Evolutionary conservation across 2,797 vertebrate genomes (phyloP).

Genomic region (Hylomyscus alleni): DNA sequence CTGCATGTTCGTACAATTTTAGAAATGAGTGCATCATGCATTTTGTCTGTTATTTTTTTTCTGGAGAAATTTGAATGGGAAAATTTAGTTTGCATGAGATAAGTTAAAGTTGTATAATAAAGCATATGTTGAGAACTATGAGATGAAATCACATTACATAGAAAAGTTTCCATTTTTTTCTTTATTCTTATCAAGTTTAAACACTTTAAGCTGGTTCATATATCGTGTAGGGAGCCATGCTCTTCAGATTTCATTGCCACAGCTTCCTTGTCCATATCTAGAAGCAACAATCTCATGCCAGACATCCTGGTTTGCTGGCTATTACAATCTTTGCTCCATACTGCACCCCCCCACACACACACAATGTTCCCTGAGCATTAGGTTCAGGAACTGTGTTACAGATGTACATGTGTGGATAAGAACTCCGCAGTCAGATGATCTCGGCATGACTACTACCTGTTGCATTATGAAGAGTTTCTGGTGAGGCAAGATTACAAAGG

Average conservation of each 20-base stretch:
- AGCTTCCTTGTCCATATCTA: not conserved
- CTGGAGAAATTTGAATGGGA: not conserved
- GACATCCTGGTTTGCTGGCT: too few relatives aligned
- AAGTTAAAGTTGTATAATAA: not conserved
- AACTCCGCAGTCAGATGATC: not conserved
- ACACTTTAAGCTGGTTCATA: not conserved
- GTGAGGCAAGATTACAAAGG: not conserved
- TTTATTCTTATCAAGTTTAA: not conserved
- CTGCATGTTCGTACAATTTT: constrained; percentile 3
- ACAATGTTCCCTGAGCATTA: too few relatives aligned
- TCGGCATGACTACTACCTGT: not conserved
- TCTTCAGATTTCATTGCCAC: not conserved
- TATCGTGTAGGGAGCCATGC: too few relatives aligned
- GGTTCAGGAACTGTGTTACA: not conserved
- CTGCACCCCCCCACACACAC: rapidly evolving
- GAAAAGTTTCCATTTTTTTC: not conserved
- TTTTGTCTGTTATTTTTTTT: not conserved
- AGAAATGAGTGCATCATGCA: not conserved
- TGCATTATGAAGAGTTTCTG: not conserved
- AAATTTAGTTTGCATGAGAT: not conserved
- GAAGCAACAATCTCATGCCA: not conserved
- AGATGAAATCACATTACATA: not conserved
- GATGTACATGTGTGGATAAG: too few relatives aligned
- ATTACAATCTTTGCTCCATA: not conserved
- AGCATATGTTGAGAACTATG: not conserved